Evolutionary conservation across 2,113 vertebrate genomes (phyloP).

Genomic region (Willisornis vidua): DNA sequence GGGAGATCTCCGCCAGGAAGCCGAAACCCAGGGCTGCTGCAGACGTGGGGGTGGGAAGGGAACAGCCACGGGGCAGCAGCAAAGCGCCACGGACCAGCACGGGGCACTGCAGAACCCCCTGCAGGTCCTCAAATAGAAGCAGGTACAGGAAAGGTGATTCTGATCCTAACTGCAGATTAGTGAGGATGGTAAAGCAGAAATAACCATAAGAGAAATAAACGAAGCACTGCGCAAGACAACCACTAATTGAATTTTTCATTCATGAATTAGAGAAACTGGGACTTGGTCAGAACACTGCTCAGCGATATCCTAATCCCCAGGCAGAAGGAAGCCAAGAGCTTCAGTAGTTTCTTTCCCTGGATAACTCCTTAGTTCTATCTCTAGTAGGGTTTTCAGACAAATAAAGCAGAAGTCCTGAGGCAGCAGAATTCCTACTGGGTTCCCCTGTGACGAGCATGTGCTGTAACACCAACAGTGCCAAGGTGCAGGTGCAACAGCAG

Average conservation of each 20-base stretch:
- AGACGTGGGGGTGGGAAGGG: accelerated
- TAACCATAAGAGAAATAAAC: neutral
- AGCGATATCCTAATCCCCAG: neutral
- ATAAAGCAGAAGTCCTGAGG: neutral
- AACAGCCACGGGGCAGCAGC: neutral
- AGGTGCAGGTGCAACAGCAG: neutral
- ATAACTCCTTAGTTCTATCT: neutral
- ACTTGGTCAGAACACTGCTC: neutral
- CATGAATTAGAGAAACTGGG: neutral
- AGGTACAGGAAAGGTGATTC: neutral
- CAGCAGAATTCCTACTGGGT: neutral
- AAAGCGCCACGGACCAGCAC: neutral
- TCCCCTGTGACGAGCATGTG: accelerated
- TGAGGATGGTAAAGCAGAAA: neutral
- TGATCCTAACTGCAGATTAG: neutral
- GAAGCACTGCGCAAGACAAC: neutral
- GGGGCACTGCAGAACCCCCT: neutral
- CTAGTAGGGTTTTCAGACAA: neutral
- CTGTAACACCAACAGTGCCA: neutral
- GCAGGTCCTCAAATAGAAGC: neutral
- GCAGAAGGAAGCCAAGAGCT: neutral
- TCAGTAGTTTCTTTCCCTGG: neutral
- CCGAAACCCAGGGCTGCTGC: neutral
- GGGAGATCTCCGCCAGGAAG: neutral
- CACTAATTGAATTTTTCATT: neutral